A percentile compares a stretch with the other conserved stretches of the same genome.
phyloP scores from a whole-genome alignment of 2,888 invertebrate species.

The Ophion ventricosus region DNA sequence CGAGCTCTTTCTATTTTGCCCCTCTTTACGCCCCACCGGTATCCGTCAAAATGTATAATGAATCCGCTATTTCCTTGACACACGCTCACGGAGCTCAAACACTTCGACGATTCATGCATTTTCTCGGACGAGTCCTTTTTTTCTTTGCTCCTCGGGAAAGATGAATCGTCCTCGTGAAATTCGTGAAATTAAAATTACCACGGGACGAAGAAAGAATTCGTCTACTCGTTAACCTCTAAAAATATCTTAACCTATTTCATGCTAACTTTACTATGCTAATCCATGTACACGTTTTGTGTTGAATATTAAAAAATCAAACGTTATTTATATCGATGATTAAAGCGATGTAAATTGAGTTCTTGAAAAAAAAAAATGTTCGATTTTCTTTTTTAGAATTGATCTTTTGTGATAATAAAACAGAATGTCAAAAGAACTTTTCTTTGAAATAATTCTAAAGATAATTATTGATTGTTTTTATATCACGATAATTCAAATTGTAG shows the following conservation, averaged over 20 bases:
- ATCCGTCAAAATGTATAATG: slow-evolving; percentile 29
- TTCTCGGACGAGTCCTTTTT: background rate
- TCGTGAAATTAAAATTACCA: background rate
- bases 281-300: background rate
- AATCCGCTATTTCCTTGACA: slow-evolving; percentile 42
- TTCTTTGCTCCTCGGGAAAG: background rate
- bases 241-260: background rate
- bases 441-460: too few relatives aligned
- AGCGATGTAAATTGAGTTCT: background rate
- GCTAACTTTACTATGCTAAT: background rate
- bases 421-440: too few relatives aligned
- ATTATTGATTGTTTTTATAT: too few relatives aligned
- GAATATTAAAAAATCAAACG: background rate
- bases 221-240: background rate
- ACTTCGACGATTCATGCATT: background rate
- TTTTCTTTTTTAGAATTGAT: too few relatives aligned
- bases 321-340: background rate
- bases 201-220: background rate
- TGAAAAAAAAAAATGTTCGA: too few relatives aligned
- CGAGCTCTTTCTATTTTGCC: slow-evolving; percentile 22
- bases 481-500: too few relatives aligned
- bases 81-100: background rate
- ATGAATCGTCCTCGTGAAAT: background rate
- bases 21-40: slow-evolving; percentile 6
- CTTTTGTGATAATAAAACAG: too few relatives aligned